Percentiles rank a stretch among this genome's conserved stretches.
These are phyloP conservation scores for Harpegnathos saltator DNA, from an alignment of 1,140 invertebrate species.

Conservation along the genomic window DNA sequence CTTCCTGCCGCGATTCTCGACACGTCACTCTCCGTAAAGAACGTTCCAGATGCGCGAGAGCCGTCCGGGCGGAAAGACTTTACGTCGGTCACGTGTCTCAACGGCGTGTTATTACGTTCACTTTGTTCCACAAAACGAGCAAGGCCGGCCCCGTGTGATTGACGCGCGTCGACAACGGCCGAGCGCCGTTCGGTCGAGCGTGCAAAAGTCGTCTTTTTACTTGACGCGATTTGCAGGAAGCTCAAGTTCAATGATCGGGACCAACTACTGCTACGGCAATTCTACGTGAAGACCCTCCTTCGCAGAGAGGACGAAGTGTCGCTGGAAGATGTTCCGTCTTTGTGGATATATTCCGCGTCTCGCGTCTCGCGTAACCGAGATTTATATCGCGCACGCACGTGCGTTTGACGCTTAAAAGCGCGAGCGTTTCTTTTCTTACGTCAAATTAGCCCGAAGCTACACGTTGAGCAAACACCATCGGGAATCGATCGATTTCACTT, in stretches of 20 bases:
- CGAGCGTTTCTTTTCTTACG: no score
- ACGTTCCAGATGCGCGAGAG: conserved; percentile 9
- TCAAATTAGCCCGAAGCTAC: no score
- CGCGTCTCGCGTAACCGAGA: no score
- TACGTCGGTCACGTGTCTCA: conserved; percentile 35
- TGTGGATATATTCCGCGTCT: no score
- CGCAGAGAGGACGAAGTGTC: neutral
- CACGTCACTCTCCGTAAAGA: conserved; percentile 50
- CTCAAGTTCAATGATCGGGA: neutral
- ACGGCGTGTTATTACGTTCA: conserved; percentile 53
- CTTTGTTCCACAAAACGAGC: conserved; percentile 48
- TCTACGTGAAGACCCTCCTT: neutral
- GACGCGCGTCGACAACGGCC: neutral
- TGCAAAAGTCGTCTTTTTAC: conserved; percentile 9
- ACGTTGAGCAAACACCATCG: no score
- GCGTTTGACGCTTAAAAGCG: no score
- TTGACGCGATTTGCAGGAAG: conserved; percentile 3
- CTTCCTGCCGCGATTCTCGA: conserved; percentile 54
- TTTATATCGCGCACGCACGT: no score
- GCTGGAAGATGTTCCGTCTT: neutral
- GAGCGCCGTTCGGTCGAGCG: neutral
- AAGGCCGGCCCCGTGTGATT: conserved; percentile 39
- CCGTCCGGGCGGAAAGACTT: conserved; percentile 34
- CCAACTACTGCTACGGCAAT: neutral
- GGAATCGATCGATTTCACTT: no score